Evolutionary conservation across 2,888 invertebrate species (phyloP).

Genomic region (Alloscopus bannaensis): DNA sequence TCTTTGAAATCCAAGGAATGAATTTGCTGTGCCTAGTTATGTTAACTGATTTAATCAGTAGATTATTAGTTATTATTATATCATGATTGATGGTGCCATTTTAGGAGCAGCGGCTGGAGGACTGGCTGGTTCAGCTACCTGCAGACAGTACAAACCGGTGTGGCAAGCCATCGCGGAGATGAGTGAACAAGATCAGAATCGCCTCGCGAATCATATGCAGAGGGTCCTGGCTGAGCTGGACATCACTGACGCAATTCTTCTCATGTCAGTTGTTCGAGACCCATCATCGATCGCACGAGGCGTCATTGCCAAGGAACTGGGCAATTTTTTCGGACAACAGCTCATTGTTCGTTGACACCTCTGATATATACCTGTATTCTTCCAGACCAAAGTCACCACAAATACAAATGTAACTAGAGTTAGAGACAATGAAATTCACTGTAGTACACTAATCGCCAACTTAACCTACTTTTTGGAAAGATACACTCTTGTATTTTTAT

Average conservation of each 20-base stretch:
- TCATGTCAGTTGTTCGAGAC: slow-evolving; percentile 62
- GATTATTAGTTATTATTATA: no score
- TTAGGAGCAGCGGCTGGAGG: slow-evolving; percentile 67
- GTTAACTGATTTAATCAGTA: neutral
- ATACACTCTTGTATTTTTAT: no score
- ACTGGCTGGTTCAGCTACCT: slow-evolving; percentile 42
- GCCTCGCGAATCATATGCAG: slow-evolving; percentile 62
- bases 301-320: slow-evolving; percentile 54
- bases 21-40: neutral
- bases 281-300: slow-evolving; percentile 47
- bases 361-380: no score
- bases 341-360: slow-evolving; percentile 30
- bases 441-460: no score
- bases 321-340: slow-evolving; percentile 46
- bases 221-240: slow-evolving; percentile 59
- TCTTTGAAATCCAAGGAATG: no score
- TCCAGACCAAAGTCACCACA: no score
- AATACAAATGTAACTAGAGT: no score
- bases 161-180: slow-evolving; percentile 55
- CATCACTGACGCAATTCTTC: slow-evolving; percentile 63
- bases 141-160: slow-evolving; percentile 66
- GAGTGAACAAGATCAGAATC: slow-evolving; percentile 59
- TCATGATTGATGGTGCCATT: neutral
- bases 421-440: no score
- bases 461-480: no score